Evolutionary conservation across 2,797 vertebrate genomes (phyloP).

Genomic region (Cygnus olor): DNA sequence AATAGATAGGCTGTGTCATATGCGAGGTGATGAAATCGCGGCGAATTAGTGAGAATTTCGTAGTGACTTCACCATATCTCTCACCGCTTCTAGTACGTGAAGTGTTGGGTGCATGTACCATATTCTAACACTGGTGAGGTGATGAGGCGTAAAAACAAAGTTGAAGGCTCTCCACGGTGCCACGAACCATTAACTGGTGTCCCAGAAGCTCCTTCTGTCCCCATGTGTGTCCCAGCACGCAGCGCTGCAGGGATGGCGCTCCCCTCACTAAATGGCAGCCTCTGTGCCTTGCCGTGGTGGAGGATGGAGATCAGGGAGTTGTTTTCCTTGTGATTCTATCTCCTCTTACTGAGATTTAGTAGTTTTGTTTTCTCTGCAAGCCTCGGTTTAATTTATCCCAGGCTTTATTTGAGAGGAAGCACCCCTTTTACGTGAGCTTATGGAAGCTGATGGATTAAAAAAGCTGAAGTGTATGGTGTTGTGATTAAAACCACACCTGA

Average conservation of each 20-base stretch:
- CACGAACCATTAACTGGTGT: fast-evolving
- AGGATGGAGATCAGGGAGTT: no score
- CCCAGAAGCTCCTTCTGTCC: fast-evolving
- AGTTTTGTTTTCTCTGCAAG: neutral
- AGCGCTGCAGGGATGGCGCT: no score
- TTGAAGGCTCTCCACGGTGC: fast-evolving
- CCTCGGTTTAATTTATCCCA: neutral
- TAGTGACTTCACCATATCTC: fast-evolving
- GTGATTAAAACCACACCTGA: neutral
- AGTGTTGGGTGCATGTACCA: fast-evolving
- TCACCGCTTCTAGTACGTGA: fast-evolving
- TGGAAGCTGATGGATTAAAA: neutral
- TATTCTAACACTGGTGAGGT: fast-evolving
- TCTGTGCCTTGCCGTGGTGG: no score
- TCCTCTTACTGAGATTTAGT: neutral
- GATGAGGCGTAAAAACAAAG: fast-evolving
- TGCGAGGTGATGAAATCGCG: fast-evolving
- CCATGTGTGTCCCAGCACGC: no score
- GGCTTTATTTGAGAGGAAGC: neutral
- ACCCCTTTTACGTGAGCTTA: neutral
- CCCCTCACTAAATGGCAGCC: no score
- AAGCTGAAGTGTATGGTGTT: neutral
- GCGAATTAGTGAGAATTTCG: fast-evolving
- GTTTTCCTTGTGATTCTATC: fast-evolving
- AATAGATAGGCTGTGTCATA: fast-evolving